Base-by-base conservation (phyloP, 2,888 invertebrate species). In the Tribolium freemani region DNA sequence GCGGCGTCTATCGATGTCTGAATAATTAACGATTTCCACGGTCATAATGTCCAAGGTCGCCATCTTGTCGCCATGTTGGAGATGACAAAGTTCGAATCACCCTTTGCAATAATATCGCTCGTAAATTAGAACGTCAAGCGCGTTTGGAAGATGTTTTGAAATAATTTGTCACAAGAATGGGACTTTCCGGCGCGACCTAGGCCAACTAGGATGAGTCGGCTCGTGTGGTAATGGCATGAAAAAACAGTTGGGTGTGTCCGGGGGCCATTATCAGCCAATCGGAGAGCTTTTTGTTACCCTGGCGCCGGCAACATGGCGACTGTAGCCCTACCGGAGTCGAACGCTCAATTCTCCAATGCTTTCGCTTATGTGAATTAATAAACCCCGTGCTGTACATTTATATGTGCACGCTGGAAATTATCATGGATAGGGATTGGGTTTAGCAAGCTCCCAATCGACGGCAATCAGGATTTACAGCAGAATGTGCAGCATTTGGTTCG, bases 151-250 rank as follows among this genome's bases (percentile, higher is more conserved):
- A 11, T 63, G 63, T 51, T 50, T 63, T 38, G 51, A 63, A 51
- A 51, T 31, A 51, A 63, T 63, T 51, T 51, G 51, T 63, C 63
- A 63, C 63, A 16, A 48, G 51, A 63, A 63, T 38, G 63, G 63
- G 63, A 63, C 63, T 63, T 63, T 51, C 63, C 63, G 21, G 53
- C 72, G 48, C 48, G 72, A 72, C 72, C 72, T 72, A 72, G 58
- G 64, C 64, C 69, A 72, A 72, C 72, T 61, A 69, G 63, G 72
- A 72, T 72, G 72, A 69, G 69, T 72, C 64, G 68, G 61, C 51
- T 56, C 58, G 57, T 48, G 31, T 64, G 72, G 68, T 56, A 51
- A 61, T 61, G 68, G 57, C 68, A 69, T 57, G 57, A 69, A 72
- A 72, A 72, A 72, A 67, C 60, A 54, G 64, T 69, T 72, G 69